Evolutionary conservation across 2,888 invertebrate genomes (phyloP).

Genomic region (Steromphala cineraria): DNA sequence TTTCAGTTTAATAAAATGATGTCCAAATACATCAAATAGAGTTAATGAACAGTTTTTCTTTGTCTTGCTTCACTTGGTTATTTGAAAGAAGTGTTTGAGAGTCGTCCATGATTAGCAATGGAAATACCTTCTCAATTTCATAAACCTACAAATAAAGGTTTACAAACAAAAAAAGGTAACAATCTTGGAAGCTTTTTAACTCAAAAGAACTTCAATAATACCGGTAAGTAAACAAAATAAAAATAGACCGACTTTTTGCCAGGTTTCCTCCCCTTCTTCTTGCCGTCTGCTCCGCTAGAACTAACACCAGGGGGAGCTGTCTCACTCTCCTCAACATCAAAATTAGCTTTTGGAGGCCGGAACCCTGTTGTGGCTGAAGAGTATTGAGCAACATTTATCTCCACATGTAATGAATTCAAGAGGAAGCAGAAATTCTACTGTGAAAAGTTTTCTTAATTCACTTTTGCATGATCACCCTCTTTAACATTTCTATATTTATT

Average conservation of each 20-base stretch:
- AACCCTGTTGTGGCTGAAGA: slow-evolving; percentile 71
- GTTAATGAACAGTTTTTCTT: not conserved
- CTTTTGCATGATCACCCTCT: too few relatives aligned
- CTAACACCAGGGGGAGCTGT: slow-evolving; percentile 22
- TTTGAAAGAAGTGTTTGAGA: too few relatives aligned
- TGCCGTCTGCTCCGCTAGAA: slow-evolving; percentile 31
- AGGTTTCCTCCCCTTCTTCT: slow-evolving; percentile 51
- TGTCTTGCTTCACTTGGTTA: not conserved
- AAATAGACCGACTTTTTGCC: slow-evolving; percentile 45
- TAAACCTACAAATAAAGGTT: not conserved
- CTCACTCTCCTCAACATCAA: slow-evolving; percentile 63
- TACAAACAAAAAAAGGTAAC: not conserved
- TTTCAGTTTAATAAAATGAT: too few relatives aligned
- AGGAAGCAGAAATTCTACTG: too few relatives aligned
- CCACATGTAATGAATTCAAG: too few relatives aligned
- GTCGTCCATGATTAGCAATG: not conserved
- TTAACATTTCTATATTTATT: too few relatives aligned
- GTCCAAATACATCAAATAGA: too few relatives aligned
- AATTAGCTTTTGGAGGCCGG: slow-evolving; percentile 70
- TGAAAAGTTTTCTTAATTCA: too few relatives aligned
- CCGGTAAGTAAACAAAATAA: too few relatives aligned
- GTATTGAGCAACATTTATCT: too few relatives aligned
- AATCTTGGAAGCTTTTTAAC: too few relatives aligned
- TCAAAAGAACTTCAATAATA: too few relatives aligned
- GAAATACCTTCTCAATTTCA: not conserved